These are phyloP conservation scores for Psittacula derbiana DNA, from an alignment of 2,797 vertebrate genomes.

Conservation along the genomic window DNA sequence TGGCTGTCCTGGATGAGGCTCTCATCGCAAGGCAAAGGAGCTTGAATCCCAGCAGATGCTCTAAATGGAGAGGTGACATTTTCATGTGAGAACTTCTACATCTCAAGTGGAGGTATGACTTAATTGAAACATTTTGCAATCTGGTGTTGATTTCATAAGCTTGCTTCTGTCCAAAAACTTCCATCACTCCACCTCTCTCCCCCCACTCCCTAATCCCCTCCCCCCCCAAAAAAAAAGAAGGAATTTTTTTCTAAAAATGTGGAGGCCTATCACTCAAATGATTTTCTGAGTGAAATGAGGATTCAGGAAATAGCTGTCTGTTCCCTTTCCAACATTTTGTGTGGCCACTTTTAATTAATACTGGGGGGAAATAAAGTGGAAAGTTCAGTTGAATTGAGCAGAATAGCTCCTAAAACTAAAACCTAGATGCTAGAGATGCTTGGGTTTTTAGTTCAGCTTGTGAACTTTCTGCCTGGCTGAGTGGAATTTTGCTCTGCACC, in stretches of 20 bases:
- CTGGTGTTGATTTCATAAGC: background rate
- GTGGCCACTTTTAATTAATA: background rate
- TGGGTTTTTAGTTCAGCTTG: background rate
- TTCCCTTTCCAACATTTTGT: background rate
- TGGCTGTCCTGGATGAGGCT: background rate
- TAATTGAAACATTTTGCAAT: background rate
- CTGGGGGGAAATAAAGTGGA: background rate
- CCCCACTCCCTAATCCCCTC: accelerated
- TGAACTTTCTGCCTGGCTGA: background rate
- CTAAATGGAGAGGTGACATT: background rate
- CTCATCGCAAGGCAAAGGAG: background rate
- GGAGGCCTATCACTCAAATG: background rate
- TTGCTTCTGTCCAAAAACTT: slow-evolving; percentile 2
- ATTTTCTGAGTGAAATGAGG: background rate
- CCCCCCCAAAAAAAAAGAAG: accelerated
- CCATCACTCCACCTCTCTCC: background rate
- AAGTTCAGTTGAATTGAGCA: background rate
- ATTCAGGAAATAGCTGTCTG: background rate
- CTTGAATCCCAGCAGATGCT: slow-evolving; percentile 2
- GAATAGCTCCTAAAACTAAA: background rate
- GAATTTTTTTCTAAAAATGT: background rate
- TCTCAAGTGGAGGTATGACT: background rate
- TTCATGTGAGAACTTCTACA: background rate
- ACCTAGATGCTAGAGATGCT: background rate
- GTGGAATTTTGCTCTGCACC: background rate